Conservation (phyloP, 2,888 invertebrate genomes). For the Melipona bicolor region DNA sequence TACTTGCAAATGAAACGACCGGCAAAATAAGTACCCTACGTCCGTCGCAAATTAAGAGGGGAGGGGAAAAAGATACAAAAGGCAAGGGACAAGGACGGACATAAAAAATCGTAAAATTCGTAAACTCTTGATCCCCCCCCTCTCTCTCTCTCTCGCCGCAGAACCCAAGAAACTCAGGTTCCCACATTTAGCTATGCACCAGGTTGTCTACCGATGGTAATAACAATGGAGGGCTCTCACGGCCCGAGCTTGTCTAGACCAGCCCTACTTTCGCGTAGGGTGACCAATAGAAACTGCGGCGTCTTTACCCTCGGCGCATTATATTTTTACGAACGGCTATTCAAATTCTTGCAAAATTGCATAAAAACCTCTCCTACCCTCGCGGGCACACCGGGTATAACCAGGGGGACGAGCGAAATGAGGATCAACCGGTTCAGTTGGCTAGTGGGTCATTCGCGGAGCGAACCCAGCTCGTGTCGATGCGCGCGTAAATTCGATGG, state of each 20-base stretch:
- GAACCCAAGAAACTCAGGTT: conserved; percentile 46
- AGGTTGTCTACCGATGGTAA: conserved; percentile 70
- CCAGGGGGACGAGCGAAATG: conserved; percentile 55
- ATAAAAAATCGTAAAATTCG: conserved; percentile 47
- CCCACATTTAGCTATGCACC: conserved; percentile 72
- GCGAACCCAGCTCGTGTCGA: not conserved
- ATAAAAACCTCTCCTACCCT: conserved; percentile 73
- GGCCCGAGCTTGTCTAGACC: conserved; percentile 78
- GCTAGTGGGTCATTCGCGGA: conserved; percentile 78
- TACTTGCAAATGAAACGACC: conserved; percentile 52
- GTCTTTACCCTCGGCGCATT: conserved; percentile 74
- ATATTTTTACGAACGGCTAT: conserved; percentile 82
- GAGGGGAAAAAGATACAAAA: not conserved
- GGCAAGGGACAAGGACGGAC: conserved; percentile 12
- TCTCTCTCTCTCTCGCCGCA: not conserved
- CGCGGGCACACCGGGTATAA: conserved; percentile 63
- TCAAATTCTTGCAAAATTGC: conserved; percentile 83
- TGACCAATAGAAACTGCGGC: conserved; percentile 73
- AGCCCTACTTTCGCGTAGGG: conserved; percentile 63
- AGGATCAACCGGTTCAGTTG: conserved; percentile 71
- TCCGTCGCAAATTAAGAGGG: not conserved
- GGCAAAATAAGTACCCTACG: not conserved
- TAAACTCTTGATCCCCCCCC: not conserved
- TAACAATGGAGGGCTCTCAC: conserved; percentile 61
- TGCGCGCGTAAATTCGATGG: not conserved